Percentiles rank a stretch among this genome's conserved stretches.
Conservation (phyloP, 2,888 invertebrate genomes). For the Syrista parreyssii region DNA sequence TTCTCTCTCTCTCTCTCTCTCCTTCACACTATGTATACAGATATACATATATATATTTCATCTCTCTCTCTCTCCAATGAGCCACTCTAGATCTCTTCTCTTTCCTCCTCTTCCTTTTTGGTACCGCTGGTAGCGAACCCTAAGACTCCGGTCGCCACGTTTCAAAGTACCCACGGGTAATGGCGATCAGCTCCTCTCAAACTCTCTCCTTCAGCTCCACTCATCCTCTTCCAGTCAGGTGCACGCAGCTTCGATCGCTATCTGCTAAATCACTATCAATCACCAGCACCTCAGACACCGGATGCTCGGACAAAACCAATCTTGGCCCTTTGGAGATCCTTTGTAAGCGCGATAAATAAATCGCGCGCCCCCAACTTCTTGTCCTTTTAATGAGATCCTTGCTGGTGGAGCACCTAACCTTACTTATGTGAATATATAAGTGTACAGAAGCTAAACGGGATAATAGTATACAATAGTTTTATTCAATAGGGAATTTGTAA, state of each 20-base stretch:
- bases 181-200: slow-evolving; percentile 10
- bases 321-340: slow-evolving; percentile 34
- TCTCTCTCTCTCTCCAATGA: slow-evolving; percentile 5
- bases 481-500: background rate
- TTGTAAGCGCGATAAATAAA: slow-evolving; percentile 51
- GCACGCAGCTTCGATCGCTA: slow-evolving; percentile 49
- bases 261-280: slow-evolving; percentile 61
- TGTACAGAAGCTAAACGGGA: background rate
- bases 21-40: background rate
- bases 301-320: slow-evolving; percentile 43
- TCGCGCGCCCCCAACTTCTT: slow-evolving; percentile 16
- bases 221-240: slow-evolving; percentile 41
- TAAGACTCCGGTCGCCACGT: background rate
- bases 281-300: slow-evolving; percentile 47
- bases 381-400: background rate
- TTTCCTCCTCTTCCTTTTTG: slow-evolving; percentile 8
- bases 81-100: slow-evolving; percentile 5
- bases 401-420: background rate
- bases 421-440: background rate
- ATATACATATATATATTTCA: background rate
- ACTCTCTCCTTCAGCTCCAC: slow-evolving; percentile 16
- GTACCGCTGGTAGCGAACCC: background rate
- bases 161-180: slow-evolving; percentile 1
- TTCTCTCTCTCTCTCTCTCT: background rate
- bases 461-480: background rate